Conservation (phyloP, 2,113 vertebrate species). For the Pteropus alecto region DNA sequence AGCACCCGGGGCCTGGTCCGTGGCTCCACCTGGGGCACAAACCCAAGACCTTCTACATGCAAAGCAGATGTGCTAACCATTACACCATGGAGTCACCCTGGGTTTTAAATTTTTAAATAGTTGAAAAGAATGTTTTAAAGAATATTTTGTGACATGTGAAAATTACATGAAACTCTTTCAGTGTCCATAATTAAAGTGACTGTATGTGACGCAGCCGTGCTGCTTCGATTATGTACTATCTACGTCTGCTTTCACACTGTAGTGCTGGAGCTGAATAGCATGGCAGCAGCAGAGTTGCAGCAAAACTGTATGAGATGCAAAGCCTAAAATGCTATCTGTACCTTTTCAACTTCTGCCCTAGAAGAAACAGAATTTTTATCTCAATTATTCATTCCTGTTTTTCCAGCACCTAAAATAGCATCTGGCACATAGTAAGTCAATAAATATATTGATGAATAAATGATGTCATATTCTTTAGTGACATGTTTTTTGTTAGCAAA, state of each 20-base stretch:
- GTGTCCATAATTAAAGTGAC: neutral
- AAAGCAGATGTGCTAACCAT: too few relatives aligned
- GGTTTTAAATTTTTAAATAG: neutral
- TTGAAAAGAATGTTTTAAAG: neutral
- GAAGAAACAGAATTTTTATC: neutral
- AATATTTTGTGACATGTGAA: neutral
- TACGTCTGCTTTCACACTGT: neutral
- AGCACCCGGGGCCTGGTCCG: too few relatives aligned
- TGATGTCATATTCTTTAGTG: neutral
- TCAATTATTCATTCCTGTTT: neutral
- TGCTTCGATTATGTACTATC: neutral
- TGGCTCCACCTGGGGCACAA: too few relatives aligned
- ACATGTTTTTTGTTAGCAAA: neutral
- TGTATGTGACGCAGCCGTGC: neutral
- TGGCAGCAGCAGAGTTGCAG: neutral
- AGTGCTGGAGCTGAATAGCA: rapidly evolving
- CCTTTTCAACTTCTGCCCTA: neutral
- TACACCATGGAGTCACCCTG: neutral
- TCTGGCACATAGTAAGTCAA: neutral
- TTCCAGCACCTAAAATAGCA: neutral
- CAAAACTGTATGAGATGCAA: neutral
- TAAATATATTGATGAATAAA: neutral
- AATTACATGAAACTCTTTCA: neutral
- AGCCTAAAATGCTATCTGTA: neutral
- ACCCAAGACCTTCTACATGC: too few relatives aligned